Evolutionary conservation across 1,140 invertebrate species (phyloP), one percentile per base, ranked within the genome.

Genomic region (Proctacanthus coquilletti): DNA sequence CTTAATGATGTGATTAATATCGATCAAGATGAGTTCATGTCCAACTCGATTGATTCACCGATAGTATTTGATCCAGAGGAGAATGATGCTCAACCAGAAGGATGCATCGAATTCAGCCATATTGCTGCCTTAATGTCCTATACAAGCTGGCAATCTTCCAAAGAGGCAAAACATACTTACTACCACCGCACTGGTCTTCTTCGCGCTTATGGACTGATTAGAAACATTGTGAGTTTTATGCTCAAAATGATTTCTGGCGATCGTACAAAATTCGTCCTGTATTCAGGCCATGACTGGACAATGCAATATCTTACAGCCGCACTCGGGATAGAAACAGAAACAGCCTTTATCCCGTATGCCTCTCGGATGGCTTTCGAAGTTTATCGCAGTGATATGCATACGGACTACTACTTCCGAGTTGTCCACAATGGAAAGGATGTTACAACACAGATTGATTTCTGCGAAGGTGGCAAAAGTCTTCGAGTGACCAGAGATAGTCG

Each of bases 271-370:
- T 71, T 93, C 39, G 75, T 88, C 5, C 44, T 93, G 0, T 95
- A 89, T 54, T 92, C 87, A 0, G 88, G 85, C 0, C 91, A 95
- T 51, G 88, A 93, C 55, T 80, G 81, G 47, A 92, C 88, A 0
- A 46, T 93, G 15, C 81, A 87, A 46, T 83, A 85, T 46, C 58
- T 95, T 3, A 71, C 80, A 3, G 69, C 77, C 4, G 80, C 84
- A 1, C 52, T 95, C 15, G 85, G 85, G 1, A 66, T 82, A 20
- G 56, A 55, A 11, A 66, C 57, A 10, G 65, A 68, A 13, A 61
- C 65, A 40, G 65, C 68, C 18, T 64, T 64, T 21, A 65, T 71
- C 45, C 69, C 77, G 21, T 94, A 87, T 62, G 87, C 85, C 2
- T 80, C 86, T 0, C 64, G 88, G 38, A 65, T 94, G 40, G 72